Percentiles rank a stretch among this genome's conserved stretches.
These are phyloP conservation scores for Ricordea florida DNA, from an alignment of 92 coral and sea anemone genomes.

Conservation along the genomic window DNA sequence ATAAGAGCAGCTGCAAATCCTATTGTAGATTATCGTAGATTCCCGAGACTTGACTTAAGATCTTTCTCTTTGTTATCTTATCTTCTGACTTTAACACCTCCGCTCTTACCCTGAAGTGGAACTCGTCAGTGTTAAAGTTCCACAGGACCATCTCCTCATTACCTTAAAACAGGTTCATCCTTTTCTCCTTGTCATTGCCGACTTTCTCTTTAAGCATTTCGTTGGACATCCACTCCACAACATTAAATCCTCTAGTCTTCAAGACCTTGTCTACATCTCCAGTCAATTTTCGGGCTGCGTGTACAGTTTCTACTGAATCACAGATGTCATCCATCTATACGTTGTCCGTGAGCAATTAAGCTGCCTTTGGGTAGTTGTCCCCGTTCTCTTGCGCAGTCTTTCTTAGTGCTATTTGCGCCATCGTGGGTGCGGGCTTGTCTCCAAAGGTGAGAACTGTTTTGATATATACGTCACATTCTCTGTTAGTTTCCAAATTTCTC, in stretches of 20 bases:
- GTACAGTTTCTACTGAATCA: slow-evolving; percentile 40
- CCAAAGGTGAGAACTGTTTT: slow-evolving; percentile 69
- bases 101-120: slow-evolving; percentile 1
- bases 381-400: slow-evolving; percentile 45
- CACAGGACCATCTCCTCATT: slow-evolving; percentile 48
- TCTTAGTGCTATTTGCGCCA: slow-evolving; percentile 59
- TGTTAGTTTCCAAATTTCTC: slow-evolving; percentile 23
- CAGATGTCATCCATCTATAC: slow-evolving; percentile 65
- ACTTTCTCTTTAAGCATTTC: not conserved
- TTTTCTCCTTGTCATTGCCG: not conserved
- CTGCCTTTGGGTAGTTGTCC: slow-evolving; percentile 48
- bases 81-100: not conserved
- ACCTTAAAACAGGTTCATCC: not conserved
- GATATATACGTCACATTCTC: slow-evolving; percentile 48
- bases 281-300: slow-evolving; percentile 35
- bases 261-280: slow-evolving; percentile 40
- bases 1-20: slow-evolving; percentile 51
- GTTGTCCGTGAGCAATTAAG: slow-evolving; percentile 27
- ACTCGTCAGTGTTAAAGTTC: slow-evolving; percentile 13
- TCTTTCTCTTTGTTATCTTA: slow-evolving; percentile 40
- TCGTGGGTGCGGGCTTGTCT: slow-evolving; percentile 72
- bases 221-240: slow-evolving; percentile 56
- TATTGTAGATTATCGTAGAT: slow-evolving; percentile 58
- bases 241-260: slow-evolving; percentile 60
- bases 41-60: slow-evolving; percentile 38